Evolutionary conservation across 2,797 vertebrate genomes (phyloP).

Genomic region (Gymnocypris eckloni): DNA sequence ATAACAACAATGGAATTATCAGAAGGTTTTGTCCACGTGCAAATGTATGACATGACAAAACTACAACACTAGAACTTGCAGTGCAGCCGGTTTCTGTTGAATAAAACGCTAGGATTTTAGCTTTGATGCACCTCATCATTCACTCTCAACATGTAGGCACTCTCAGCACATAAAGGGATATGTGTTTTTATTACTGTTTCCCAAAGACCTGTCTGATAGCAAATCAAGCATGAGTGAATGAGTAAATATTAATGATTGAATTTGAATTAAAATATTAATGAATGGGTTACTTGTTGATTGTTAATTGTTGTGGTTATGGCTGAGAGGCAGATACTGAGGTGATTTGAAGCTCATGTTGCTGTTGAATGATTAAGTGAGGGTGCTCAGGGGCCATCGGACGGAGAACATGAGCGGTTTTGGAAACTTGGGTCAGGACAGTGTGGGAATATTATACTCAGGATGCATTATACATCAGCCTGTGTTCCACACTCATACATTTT

Average conservation of each 20-base stretch:
- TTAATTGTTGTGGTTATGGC: conserved; percentile 23
- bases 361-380: conserved; percentile 49
- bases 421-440: conserved; percentile 52
- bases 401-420: conserved; percentile 58
- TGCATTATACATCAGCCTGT: conserved; percentile 55
- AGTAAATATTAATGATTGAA: background rate
- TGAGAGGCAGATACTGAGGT: background rate
- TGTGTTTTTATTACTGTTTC: background rate
- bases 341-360: conserved; percentile 45
- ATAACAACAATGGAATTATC: background rate
- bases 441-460: conserved; percentile 52
- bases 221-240: background rate
- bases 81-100: background rate
- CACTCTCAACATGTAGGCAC: background rate
- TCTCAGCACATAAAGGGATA: too few species aligned
- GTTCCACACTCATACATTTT: conserved; percentile 10
- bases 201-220: background rate
- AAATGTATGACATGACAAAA: background rate
- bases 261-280: too few species aligned
- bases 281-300: conserved; percentile 16
- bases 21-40: background rate
- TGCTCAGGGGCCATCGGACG: conserved; percentile 16
- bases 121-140: background rate
- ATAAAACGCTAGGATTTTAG: background rate
- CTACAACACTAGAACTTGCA: background rate